Evolutionary conservation across 2,888 invertebrate species (phyloP), one percentile per base, ranked within the genome.

Genomic region (Zaprionus obscuricornis): DNA sequence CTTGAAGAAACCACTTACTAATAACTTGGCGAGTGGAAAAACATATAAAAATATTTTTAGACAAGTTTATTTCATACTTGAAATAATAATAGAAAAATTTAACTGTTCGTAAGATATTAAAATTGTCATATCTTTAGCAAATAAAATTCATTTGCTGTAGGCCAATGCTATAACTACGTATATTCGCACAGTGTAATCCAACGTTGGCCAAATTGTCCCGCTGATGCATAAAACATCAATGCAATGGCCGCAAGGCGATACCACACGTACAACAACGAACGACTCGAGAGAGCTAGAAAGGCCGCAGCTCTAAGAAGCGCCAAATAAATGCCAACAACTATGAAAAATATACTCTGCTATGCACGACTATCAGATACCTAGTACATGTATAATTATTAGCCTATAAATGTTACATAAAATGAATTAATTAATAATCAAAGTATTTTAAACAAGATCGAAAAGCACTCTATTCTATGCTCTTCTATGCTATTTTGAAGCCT

Each of bases 221-320:
- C 82, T 74, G 78, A 81, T 84, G 79, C 85, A 84, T 79, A 74
- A 72, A 84, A 79, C 78, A 79, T 85, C 78, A 82, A 84, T 85
- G 74, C 77, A 46, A 56, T 59, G 69, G 14, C 62, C 43, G 62
- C 66, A 22, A 54, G 54, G 39, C 52, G 52, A 26, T 43, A 55
- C 72, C 60, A 62, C n/a, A n/a, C n/a, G n/a, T n/a, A n/a, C n/a
- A n/a, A n/a, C n/a, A n/a, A n/a, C 66, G 62, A 62, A 50, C 55
- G 51, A 56, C 52, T 57, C 54, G 45, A 68, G 65, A 46, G 14
- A 14, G 31, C 31, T 33, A 7, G 36, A 27, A 29, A 33, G 45
- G 56, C 66, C 52, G 49, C 50, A 14, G 51, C 62, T 50, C 26
- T 66, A 58, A 81, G 85, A 74, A 84, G 74, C 79, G 79, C 71